Conservation (phyloP, 2,797 vertebrate species). For the Melopsittacus undulatus region DNA sequence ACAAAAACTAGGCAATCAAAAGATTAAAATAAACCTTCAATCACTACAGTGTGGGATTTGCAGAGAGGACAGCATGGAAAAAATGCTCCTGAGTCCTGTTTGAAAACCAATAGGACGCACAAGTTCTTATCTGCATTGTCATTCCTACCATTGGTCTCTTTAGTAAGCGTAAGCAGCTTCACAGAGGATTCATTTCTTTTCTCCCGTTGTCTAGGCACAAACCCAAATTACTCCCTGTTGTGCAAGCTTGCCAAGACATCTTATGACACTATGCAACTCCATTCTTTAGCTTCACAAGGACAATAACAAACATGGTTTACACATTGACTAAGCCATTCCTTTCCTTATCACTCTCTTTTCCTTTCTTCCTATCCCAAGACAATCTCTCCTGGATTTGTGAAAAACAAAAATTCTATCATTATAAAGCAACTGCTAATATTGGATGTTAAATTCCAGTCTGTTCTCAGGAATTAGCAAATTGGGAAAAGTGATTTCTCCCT, state of each 20-base stretch:
- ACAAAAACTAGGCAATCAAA: not conserved
- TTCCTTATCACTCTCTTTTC: not conserved
- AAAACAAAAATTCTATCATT: not conserved
- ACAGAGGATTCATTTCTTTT: not conserved
- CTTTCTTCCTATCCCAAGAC: not conserved
- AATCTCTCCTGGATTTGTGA: not conserved
- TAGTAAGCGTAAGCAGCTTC: not conserved
- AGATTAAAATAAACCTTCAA: slow-evolving; percentile 9
- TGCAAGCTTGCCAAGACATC: not conserved
- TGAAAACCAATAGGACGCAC: not conserved
- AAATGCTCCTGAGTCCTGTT: not conserved
- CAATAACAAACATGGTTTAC: not conserved
- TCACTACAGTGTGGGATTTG: not conserved
- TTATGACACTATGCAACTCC: not conserved
- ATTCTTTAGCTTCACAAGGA: not conserved
- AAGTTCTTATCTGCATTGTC: not conserved
- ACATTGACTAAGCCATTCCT: not conserved
- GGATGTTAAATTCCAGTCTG: not conserved
- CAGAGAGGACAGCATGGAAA: not conserved
- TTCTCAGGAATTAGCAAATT: slow-evolving; percentile 9
- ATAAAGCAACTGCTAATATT: not conserved
- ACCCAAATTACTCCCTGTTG: not conserved
- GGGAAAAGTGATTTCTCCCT: slow-evolving; percentile 11
- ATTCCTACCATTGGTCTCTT: not conserved
- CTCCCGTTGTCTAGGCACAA: not conserved